Evolutionary conservation across 1,140 invertebrate genomes (phyloP), one percentile per base, ranked within the genome.

Genomic region (Trichonephila clavipes): DNA sequence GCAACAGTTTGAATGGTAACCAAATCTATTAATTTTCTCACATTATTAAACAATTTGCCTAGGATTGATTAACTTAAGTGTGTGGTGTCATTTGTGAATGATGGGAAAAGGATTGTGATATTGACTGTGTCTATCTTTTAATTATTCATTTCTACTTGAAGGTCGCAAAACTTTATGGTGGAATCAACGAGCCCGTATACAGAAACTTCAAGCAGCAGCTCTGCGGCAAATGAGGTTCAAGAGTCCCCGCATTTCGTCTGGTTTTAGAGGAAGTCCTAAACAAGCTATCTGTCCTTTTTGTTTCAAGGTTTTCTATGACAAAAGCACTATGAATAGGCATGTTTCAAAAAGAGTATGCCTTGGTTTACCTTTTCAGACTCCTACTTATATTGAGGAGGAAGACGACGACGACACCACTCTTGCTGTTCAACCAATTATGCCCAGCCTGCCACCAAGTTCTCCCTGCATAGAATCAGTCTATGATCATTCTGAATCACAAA

Each of bases 1-100:
- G 92, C 92, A 93, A 93, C 92, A 93, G 92, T 93, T 93, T 93
- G 86, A 93, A 93, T 93, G 92, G 92, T 93, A 21, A 88, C 86
- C 86, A 62, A 88, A 58, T 81, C 72, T 34, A n/a, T 62, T 90
- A 51, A 59, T 81, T 82, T 24, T 90, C 77, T 14, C 24, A 64
- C 61, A n/a, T 81, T 81, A 81, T 40, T 40, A 40, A 40, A 16
- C 72, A 58, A 58, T 89, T 28, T 89, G 62, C 82, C 82, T 85
- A 85, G 51, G 51, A 28, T 51, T 51, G 51, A 28, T 51, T 51
- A 51, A 51, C 69, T 82, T 88, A 92, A 92, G 92, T 93, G 64
- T 92, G 92, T 93, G 92, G 92, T 93, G 92, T 93, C 92, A 93
- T 93, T 92, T 77, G 51, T 92, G 92, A 93, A 88, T 93, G 69